Evolutionary conservation across 2,797 vertebrate genomes (phyloP), one percentile per base, ranked within the genome.

Genomic region (Sebastes cheni): DNA sequence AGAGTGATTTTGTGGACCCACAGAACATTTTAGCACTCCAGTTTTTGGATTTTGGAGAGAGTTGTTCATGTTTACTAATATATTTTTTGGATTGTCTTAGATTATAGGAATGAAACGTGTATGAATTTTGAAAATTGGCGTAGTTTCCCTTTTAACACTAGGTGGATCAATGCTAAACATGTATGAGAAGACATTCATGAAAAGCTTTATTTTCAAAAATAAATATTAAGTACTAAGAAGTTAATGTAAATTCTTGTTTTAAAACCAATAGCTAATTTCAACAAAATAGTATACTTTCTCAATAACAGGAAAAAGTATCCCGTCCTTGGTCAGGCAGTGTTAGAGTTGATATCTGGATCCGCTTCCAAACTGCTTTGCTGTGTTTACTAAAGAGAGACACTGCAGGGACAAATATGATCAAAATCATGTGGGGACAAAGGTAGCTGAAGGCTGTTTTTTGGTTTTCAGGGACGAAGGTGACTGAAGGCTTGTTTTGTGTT

Each of bases 331-430:
- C 11, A 52, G 36, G 11, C 42, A n/a, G 16, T 10, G 14, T 58
- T 77, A 1, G 20, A 54, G 68, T 27, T 84, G 52, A 62, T 65
- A 67, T 84, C 23, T 50, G 13, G 1, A 64, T 70, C 59, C 73
- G 25, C 58, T 65, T 68, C 36, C 64, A 54, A 50, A 22, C 11
- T 56, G 11, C 29, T 54, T 50, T 61, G 36, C 54, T 71, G 50
- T 82, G 72, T 86, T 86, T 77, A 64, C 61, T 50, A 61, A 67
- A 39, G 18, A 67, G 29, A 77, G 66, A 65, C 77, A 50, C 76
- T 36, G 69, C 75, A 67, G 78, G 66, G 78, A 80, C 80, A 82
- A 84, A 90, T 39, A 80, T 89, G 70, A 91, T 90, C 72, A 81
- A 67, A 86, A 68, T 30, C 11, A 1, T 50, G 69, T 50, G 22